phyloP scores from a whole-genome alignment of 2,113 vertebrate species.

The Caranx melampygus region DNA sequence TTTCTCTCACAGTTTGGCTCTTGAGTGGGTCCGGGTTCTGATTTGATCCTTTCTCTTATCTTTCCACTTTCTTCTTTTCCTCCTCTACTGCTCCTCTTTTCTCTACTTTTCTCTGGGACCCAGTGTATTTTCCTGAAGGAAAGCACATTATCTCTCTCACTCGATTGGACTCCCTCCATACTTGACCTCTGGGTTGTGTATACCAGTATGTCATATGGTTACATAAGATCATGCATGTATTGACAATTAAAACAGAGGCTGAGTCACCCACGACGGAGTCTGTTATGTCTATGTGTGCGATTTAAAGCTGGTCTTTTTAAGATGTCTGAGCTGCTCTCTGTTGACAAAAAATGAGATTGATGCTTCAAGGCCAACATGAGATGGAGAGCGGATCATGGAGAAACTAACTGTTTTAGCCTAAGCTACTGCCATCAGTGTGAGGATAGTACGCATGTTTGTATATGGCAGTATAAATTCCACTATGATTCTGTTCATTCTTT shows the following conservation, averaged over 20 bases:
- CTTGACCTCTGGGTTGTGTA: constrained; percentile 15
- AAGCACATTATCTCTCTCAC: background rate
- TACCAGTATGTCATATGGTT: constrained; percentile 16
- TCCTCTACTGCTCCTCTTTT: background rate
- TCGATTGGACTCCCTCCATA: constrained; percentile 3
- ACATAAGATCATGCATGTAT: background rate
- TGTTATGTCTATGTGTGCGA: constrained; percentile 9
- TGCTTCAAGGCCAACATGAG: constrained; percentile 37
- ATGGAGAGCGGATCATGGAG: constrained; percentile 9
- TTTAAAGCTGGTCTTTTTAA: constrained; percentile 27
- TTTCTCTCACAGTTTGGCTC: constrained; percentile 16
- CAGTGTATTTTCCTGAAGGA: background rate
- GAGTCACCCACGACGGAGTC: constrained; percentile 2
- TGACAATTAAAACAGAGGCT: constrained; percentile 8
- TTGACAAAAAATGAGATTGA: constrained; percentile 33
- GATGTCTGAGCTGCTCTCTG: constrained; percentile 8
- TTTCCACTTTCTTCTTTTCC: background rate
- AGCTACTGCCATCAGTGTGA: background rate
- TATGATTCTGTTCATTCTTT: constrained; percentile 8
- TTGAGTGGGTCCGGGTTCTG: background rate
- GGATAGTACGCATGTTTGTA: constrained; percentile 49
- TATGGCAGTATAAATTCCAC: constrained; percentile 22
- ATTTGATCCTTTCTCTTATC: background rate
- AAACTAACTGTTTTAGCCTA: constrained; percentile 32
- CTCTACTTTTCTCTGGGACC: background rate